Evolutionary conservation across 2,888 invertebrate genomes (phyloP).

Genomic region (Acrobasis suavella): DNA sequence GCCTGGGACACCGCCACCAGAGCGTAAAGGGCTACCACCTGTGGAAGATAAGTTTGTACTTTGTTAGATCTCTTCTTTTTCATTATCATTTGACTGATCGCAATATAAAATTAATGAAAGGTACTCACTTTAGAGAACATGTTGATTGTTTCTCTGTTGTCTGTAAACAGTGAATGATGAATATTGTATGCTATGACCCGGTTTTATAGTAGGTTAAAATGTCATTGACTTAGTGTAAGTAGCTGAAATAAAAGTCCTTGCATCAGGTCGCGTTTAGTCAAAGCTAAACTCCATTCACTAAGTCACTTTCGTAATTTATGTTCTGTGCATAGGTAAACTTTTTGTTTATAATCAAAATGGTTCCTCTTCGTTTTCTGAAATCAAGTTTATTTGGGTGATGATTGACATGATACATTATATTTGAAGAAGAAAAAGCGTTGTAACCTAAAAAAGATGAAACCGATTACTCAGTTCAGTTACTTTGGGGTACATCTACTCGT

Average conservation of each 20-base stretch:
- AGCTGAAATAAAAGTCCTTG: constrained; percentile 46
- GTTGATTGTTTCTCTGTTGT: constrained; percentile 45
- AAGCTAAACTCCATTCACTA: constrained; percentile 32
- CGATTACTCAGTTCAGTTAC: too few species aligned
- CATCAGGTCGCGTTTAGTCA: constrained; percentile 42
- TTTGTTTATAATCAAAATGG: not conserved
- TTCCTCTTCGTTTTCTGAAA: not conserved
- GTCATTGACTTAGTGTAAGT: constrained; percentile 28
- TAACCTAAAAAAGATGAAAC: too few species aligned
- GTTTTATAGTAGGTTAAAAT: constrained; percentile 25
- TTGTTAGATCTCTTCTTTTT: not conserved
- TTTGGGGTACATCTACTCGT: too few species aligned
- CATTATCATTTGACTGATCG: not conserved
- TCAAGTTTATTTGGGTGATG: too few species aligned
- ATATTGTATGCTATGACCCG: not conserved
- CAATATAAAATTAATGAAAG: not conserved
- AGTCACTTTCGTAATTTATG: constrained; percentile 30
- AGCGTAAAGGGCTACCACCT: constrained; percentile 57
- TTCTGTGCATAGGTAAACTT: not conserved
- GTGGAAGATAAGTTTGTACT: constrained; percentile 30
- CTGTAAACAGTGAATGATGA: constrained; percentile 43
- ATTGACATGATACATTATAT: too few species aligned
- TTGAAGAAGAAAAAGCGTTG: too few species aligned
- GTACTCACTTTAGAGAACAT: constrained; percentile 64
- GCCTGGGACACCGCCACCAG: constrained; percentile 59